These are phyloP conservation scores for Tapera naevia DNA, from an alignment of 2,797 vertebrate genomes.

Conservation along the genomic window DNA sequence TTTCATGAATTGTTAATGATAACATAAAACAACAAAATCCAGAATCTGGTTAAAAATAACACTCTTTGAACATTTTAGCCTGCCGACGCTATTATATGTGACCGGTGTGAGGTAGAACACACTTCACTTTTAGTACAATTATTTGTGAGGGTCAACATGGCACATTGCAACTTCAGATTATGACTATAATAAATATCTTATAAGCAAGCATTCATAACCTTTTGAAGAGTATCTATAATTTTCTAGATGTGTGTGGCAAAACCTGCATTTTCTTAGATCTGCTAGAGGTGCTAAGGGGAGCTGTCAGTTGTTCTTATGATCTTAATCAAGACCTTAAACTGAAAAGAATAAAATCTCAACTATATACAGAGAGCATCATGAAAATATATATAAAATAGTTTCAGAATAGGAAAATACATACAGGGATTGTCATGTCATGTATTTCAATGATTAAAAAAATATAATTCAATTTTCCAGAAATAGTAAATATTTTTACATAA, in stretches of 20 bases:
- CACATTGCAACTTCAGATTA: neutral
- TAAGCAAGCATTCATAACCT: neutral
- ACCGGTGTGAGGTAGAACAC: neutral
- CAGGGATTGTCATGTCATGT: neutral
- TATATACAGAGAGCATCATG: neutral
- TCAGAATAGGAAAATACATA: neutral
- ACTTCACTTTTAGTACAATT: neutral
- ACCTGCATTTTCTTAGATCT: neutral
- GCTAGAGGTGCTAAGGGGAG: neutral
- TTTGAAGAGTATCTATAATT: neutral
- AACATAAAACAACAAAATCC: neutral
- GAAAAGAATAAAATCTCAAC: neutral
- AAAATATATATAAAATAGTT: neutral
- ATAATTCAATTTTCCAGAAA: neutral
- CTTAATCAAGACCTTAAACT: neutral
- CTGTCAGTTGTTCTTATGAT: neutral
- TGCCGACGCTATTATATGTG: neutral
- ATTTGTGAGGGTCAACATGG: neutral
- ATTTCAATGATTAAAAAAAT: neutral
- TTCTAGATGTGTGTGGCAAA: neutral
- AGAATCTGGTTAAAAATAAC: constrained; percentile 5
- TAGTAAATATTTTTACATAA: neutral
- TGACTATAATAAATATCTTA: neutral
- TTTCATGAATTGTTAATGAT: constrained; percentile 33
- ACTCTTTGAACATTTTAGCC: neutral